phyloP scores from a whole-genome alignment of 1,140 invertebrate genomes.

The Aphelinus certus region DNA sequence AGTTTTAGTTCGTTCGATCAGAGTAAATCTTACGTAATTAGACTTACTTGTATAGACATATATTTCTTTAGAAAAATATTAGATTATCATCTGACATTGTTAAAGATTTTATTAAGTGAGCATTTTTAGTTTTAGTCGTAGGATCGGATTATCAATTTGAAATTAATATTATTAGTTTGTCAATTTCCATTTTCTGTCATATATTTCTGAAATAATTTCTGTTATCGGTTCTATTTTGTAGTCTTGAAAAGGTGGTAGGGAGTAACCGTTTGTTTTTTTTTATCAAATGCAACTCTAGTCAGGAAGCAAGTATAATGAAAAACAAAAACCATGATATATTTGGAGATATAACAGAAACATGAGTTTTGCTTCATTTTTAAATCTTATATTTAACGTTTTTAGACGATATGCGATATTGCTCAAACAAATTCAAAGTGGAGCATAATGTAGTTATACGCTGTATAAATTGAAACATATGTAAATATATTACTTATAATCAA shows the following conservation, averaged over 20 bases:
- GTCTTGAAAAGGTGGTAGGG: not conserved
- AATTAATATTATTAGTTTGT: no score
- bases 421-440: no score
- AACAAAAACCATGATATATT: no score
- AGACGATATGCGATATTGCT: not conserved
- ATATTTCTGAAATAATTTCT: not conserved
- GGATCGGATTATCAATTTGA: no score
- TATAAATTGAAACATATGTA: constrained; percentile 30
- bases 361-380: not conserved
- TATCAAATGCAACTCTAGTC: constrained; percentile 33
- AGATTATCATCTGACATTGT: no score
- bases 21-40: not conserved
- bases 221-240: not conserved
- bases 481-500: constrained; percentile 32
- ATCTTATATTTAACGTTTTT: no score
- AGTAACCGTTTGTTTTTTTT: constrained; percentile 15
- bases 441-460: not conserved
- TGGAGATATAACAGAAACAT: constrained; percentile 6
- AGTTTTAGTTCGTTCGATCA: constrained; percentile 15
- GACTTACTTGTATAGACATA: not conserved
- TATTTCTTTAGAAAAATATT: no score
- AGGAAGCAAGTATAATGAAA: constrained; percentile 21
- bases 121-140: no score
- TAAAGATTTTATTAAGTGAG: no score
- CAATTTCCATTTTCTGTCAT: not conserved